A percentile compares a stretch with the other conserved stretches of the same genome.
Evolutionary conservation across 2,888 invertebrate genomes (phyloP).

Genomic region (Acronicta aceris): DNA sequence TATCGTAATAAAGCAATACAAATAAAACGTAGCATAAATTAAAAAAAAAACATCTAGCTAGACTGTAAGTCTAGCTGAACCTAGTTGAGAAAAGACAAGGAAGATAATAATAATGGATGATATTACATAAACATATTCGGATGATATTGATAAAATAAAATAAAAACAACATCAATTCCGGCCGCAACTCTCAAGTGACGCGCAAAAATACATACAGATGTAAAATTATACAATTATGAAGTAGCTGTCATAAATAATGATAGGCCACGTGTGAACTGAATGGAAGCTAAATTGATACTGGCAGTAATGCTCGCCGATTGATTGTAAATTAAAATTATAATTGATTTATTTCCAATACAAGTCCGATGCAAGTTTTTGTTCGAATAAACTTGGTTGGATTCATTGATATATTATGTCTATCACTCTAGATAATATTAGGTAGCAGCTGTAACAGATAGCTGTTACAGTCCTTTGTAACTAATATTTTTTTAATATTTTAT

Average conservation of each 20-base stretch:
- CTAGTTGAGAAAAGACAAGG: too few relatives aligned
- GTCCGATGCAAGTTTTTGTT: constrained; percentile 37
- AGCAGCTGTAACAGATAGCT: too few relatives aligned
- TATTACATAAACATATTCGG: too few relatives aligned
- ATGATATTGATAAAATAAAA: too few relatives aligned
- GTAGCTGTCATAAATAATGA: constrained; percentile 38
- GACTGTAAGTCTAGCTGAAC: too few relatives aligned
- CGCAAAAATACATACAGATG: constrained; percentile 19
- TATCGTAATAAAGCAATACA: constrained; percentile 19
- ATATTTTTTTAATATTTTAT: too few relatives aligned
- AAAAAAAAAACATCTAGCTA: constrained; percentile 1
- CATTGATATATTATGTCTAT: constrained; percentile 21
- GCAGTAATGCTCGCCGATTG: constrained; percentile 50
- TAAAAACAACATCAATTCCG: too few relatives aligned
- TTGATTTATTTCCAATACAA: constrained; percentile 48
- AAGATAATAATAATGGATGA: too few relatives aligned
- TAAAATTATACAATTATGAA: constrained; percentile 37
- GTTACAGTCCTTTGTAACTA: too few relatives aligned
- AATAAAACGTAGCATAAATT: constrained; percentile 2
- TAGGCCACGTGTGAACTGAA: constrained; percentile 32
- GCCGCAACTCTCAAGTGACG: constrained; percentile 9
- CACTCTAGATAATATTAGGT: too few relatives aligned
- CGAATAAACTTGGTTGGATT: constrained; percentile 2
- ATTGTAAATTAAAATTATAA: constrained; percentile 51
- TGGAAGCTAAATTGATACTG: constrained; percentile 50